phyloP scores from a whole-genome alignment of 2,797 vertebrate species.

The Falco naumanni region DNA sequence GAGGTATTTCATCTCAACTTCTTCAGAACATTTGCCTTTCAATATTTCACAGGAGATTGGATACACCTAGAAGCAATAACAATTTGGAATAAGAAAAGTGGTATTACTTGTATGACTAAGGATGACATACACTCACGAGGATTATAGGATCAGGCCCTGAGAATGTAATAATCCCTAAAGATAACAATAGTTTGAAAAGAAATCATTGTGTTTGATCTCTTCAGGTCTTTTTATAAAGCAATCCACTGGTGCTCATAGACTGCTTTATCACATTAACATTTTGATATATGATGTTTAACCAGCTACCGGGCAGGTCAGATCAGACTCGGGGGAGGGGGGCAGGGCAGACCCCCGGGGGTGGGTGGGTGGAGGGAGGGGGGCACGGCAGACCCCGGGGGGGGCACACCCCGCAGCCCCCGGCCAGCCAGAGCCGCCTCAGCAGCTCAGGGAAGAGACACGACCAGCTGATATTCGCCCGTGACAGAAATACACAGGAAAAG shows the following conservation, averaged over 20 bases:
- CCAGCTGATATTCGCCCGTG: accelerated
- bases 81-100: background rate
- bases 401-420: no score
- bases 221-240: background rate
- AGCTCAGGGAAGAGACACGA: background rate
- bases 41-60: background rate
- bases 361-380: no score
- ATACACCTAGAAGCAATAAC: background rate
- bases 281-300: accelerated
- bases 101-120: background rate
- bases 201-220: accelerated
- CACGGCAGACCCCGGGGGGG: no score
- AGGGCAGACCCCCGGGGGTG: no score
- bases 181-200: background rate
- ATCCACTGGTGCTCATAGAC: accelerated
- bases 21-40: background rate
- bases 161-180: background rate
- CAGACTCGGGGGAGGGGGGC: no score
- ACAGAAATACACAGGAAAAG: background rate
- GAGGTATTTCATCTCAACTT: background rate
- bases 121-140: background rate
- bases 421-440: no score
- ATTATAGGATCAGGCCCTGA: background rate
- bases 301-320: no score
- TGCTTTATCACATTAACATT: accelerated